Base-by-base conservation (phyloP, 2,113 vertebrate genomes). In the Charina bottae region DNA sequence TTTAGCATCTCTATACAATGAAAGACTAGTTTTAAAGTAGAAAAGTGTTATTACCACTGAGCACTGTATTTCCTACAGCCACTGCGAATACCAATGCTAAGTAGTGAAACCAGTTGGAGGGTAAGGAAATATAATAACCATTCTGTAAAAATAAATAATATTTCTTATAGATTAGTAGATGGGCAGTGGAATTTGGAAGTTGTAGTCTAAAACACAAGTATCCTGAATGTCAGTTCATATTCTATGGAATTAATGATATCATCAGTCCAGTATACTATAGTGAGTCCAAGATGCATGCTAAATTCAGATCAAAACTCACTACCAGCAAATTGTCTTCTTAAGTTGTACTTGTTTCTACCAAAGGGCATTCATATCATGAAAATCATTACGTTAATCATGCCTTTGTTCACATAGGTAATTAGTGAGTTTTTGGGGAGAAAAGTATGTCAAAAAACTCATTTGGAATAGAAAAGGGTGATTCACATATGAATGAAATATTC, bases 291-390 rank as follows among this genome's bases (percentile, higher is more conserved):
- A 91, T 95, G 88, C 93, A 93, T 88, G 94, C 93, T 93, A 95
- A 94, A 93, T 96, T 72, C 96, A 94, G 95, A 95, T 96, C 94
- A 90, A 92, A 93, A 93, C 94, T 95, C 90, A 90, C 93, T 90
- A 96, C 95, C 96, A 96, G 93, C 93, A 96, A 92, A 37, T 93
- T 96, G 94, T 93, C 83, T 94, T 94, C 94, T 24, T 12, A 87
- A 12, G 93, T 23, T 87, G 37, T 59, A 87, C 53, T 46, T 91
- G 4, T 87, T 28, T 24, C 62, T 88, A 54, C 13, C 28, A 87
- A 53, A 2, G 13, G 26, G 19, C 24, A 58, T 83, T n/a, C 55
- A 72, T 49, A 59, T 33, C 56, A 78, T 60, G 26, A 37, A 46
- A 28, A 91, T n/a, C 56, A 58, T 54, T 87, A 83, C 2, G 26